Percentiles rank a stretch among this genome's conserved stretches.
Conservation (phyloP, 2,797 vertebrate species). For the Pogoniulus pusillus region DNA sequence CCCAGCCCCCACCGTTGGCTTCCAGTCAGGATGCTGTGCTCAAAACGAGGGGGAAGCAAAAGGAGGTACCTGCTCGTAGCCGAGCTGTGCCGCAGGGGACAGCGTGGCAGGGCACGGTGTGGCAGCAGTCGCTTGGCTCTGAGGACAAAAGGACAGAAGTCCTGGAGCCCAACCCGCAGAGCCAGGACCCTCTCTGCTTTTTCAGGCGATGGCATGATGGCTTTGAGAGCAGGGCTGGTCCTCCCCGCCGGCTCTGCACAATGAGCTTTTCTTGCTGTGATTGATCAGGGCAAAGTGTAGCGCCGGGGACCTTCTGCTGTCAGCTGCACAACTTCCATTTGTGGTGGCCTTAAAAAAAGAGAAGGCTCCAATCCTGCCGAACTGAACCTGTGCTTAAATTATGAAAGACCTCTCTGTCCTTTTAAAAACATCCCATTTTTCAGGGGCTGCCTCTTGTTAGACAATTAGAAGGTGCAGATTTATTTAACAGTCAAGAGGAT, state of each 20-base stretch:
- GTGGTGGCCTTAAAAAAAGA: background rate
- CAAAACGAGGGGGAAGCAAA: background rate
- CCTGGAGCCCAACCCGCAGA: background rate
- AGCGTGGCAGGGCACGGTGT: background rate
- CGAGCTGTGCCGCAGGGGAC: background rate
- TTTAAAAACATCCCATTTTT: background rate
- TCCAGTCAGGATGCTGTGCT: background rate
- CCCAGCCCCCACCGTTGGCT: background rate
- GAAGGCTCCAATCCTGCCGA: background rate
- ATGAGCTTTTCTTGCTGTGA: background rate
- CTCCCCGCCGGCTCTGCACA: background rate
- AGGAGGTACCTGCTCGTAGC: background rate
- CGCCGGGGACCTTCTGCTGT: background rate
- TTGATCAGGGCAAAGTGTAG: background rate
- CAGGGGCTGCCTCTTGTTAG: background rate
- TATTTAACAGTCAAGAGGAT: background rate
- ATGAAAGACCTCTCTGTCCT: background rate
- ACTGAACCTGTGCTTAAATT: background rate
- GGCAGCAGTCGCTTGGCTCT: background rate
- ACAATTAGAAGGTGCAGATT: background rate
- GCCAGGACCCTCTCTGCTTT: background rate
- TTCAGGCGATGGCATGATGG: background rate
- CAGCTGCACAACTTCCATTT: background rate
- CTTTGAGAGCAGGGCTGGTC: background rate
- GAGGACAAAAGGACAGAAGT: conserved; percentile 23